These are phyloP conservation scores for Enteromius fasciolatus DNA, from an alignment of 2,797 vertebrate species.

Conservation along the genomic window DNA sequence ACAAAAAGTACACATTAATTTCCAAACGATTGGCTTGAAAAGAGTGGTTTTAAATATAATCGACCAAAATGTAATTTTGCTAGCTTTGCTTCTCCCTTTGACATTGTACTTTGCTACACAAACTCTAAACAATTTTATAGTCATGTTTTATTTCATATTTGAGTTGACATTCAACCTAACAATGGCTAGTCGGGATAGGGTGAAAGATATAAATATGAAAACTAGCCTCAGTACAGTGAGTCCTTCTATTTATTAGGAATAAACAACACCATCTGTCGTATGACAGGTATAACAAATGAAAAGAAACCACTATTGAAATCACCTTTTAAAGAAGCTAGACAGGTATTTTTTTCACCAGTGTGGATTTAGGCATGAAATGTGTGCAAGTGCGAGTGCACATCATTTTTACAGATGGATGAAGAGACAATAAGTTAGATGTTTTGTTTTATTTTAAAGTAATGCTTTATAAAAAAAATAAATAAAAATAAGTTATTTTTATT, in stretches of 20 bases:
- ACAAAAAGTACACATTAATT: neutral
- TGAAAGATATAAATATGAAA: neutral
- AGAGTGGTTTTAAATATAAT: neutral
- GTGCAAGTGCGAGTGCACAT: conserved; percentile 7
- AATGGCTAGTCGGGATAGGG: conserved; percentile 14
- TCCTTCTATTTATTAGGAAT: conserved; percentile 2
- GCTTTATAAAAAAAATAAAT: neutral
- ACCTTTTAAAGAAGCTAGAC: neutral
- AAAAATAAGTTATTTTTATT: conserved; percentile 4
- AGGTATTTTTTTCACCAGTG: conserved; percentile 1
- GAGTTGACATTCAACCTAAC: conserved; percentile 44
- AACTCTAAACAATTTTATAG: conserved; percentile 2
- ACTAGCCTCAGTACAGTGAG: conserved; percentile 10
- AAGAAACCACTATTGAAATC: neutral
- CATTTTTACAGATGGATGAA: conserved; percentile 11
- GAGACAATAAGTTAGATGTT: conserved; percentile 20
- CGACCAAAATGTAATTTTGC: neutral
- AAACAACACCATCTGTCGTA: conserved; percentile 12
- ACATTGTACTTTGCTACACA: conserved; percentile 14
- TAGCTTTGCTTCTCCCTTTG: neutral
- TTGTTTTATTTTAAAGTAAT: conserved; percentile 22
- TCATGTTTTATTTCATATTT: conserved; percentile 14
- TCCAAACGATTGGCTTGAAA: conserved; percentile 5
- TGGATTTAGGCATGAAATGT: conserved; percentile 4
- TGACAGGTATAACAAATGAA: neutral